Evolutionary conservation across 2,888 invertebrate genomes (phyloP).

Genomic region (Harpalus rufipes): DNA sequence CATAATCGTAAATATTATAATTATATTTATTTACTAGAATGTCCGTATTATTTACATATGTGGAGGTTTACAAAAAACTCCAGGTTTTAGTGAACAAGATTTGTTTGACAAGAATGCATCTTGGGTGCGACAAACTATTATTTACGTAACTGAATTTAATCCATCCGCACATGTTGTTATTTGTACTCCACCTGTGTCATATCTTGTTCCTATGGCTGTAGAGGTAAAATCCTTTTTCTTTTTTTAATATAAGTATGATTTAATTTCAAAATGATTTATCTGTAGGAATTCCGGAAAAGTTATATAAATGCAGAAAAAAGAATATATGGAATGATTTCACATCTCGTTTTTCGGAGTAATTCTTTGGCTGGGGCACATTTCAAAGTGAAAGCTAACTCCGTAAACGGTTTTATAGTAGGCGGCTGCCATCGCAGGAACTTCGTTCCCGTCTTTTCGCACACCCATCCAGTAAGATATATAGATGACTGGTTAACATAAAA

Average conservation of each 20-base stretch:
- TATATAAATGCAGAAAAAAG: slow-evolving; percentile 72
- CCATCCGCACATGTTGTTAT: slow-evolving; percentile 74
- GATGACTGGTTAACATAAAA: no score
- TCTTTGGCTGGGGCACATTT: slow-evolving; percentile 71
- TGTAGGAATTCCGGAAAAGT: slow-evolving; percentile 74
- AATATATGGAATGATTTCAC: slow-evolving; percentile 73
- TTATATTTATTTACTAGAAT: slow-evolving; percentile 69
- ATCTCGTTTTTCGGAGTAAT: slow-evolving; percentile 71
- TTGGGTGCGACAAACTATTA: slow-evolving; percentile 73
- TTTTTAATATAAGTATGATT: background rate
- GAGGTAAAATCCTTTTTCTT: slow-evolving; percentile 71
- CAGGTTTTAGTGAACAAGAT: slow-evolving; percentile 70
- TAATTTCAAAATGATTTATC: slow-evolving; percentile 14
- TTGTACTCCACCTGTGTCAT: slow-evolving; percentile 74
- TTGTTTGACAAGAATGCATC: slow-evolving; percentile 74
- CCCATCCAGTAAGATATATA: background rate
- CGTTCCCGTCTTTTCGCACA: slow-evolving; percentile 74
- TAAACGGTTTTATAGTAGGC: slow-evolving; percentile 74
- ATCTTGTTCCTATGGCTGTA: slow-evolving; percentile 75
- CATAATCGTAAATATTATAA: slow-evolving; percentile 8
- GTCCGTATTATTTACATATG: slow-evolving; percentile 74
- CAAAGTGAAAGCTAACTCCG: slow-evolving; percentile 71
- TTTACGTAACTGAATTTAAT: slow-evolving; percentile 75
- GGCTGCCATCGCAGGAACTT: slow-evolving; percentile 72
- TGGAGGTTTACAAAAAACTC: slow-evolving; percentile 73